Evolutionary conservation across 2,888 invertebrate species (phyloP), one percentile per base, ranked within the genome.

Genomic region (Urechis unicinctus): DNA sequence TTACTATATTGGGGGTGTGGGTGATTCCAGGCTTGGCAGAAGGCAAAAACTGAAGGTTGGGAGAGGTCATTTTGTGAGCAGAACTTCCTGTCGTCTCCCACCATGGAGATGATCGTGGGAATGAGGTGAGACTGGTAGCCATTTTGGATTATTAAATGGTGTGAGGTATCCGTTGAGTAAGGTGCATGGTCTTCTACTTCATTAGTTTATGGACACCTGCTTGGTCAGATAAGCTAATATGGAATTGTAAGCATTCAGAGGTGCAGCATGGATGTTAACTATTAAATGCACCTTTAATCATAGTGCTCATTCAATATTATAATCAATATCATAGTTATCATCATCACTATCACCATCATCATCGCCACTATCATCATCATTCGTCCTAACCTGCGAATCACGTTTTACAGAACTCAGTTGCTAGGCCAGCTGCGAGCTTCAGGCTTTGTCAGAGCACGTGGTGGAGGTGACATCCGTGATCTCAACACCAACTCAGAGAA

Each of bases 71-170:
- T 88, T 73, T 91, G 91, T 77, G 81, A 85, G 4, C 84, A 86
- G 54, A 86, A 89, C 70, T 87, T 86, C 60, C 83, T 91, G 53
- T 88, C 88, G 42, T 82, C 86, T 0, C 85, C 89, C 0, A 86
- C 88, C 0, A 91, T 97, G 90, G 91, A 92, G 71, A 88, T 90
- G 85, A 87, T 96, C 29, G 84, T 87, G 13, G 89, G 88, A 1
- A 88, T 91, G 70, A 84, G 94, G 78, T 78, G 61, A 48, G 55
- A 36, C 1, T 1, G 9, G 24, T 1, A 21, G 29, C 13, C 36
- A 26, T 46, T 36, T 4, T 28, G 5, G 28, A 24, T n/a, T n/a
- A n/a, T n/a, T n/a, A n/a, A n/a, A n/a, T n/a, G n/a, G n/a, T n/a
- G n/a, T n/a, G n/a, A n/a, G n/a, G n/a, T n/a, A n/a, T n/a, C n/a